Percentiles rank a stretch among this genome's conserved stretches.
Conservation (phyloP, 35 echinoderm and acorn worm genomes). For the Diadema setosum region DNA sequence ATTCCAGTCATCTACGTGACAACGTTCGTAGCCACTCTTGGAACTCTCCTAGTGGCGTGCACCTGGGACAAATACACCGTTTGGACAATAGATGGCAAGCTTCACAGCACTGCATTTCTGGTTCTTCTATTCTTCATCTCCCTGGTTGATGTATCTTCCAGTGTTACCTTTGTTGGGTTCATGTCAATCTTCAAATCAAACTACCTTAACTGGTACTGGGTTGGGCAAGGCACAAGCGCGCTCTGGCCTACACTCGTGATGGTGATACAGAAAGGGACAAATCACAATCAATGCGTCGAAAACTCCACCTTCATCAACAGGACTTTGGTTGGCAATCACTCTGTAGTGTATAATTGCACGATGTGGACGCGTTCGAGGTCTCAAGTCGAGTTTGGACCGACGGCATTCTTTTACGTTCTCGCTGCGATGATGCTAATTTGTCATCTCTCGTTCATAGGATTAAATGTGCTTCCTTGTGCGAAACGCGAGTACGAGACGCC, state of each 20-base stretch:
- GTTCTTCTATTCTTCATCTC: background rate
- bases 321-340: background rate
- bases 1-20: slow-evolving; percentile 2
- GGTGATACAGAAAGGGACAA: background rate
- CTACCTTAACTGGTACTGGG: background rate
- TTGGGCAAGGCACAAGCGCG: background rate
- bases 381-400: background rate
- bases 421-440: background rate
- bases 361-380: background rate
- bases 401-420: background rate
- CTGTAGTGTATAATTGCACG: background rate
- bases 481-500: background rate
- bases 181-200: background rate
- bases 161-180: slow-evolving; percentile 9
- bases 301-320: background rate
- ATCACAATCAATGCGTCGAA: too few relatives aligned
- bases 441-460: background rate
- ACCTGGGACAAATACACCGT: background rate
- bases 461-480: background rate
- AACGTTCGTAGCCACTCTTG: background rate
- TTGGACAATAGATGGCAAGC: background rate
- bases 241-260: background rate
- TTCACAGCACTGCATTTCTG: slow-evolving; percentile 1
- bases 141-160: background rate
- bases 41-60: background rate